Evolutionary conservation across 2,797 vertebrate genomes (phyloP), one percentile per base, ranked within the genome.

Genomic region (Naso thynnoides): DNA sequence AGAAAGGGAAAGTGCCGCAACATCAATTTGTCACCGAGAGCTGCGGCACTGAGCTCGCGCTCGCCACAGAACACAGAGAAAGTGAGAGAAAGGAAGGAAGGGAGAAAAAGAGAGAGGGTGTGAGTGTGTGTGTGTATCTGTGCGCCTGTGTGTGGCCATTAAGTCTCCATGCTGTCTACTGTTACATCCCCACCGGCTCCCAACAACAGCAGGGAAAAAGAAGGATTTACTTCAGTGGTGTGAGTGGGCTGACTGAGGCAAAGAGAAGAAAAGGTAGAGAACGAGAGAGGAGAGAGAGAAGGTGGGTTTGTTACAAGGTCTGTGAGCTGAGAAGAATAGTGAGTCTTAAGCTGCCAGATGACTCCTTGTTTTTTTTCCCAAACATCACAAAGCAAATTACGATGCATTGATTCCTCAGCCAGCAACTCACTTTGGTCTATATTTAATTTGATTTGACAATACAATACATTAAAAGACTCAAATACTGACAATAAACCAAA

Each of bases 21-120:
- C 93, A 95, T 96, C 95, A 93, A 95, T 97, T 96, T 96, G 94
- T 97, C 95, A 95, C 90, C 1, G 65, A 84, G 89, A 94, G 89
- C 92, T 93, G 94, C 91, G 47, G 90, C 88, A 89, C 82, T 39
- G 78, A 76, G 84, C 85, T 78, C 64, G 23, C 42, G 29, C 70
- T 78, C 56, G n/a, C 73, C 57, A 78, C 69, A 23, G 71, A 84
- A 82, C 82, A 87, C 6, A 59, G 68, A 78, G 74, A 26, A 45
- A 68, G 66, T 66, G 74, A 62, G 68, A 44, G 23, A 70, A 65
- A 36, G 50, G 45, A 29, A 54, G 54, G 16, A 23, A 26, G n/a
- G 53, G 5, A 49, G 76, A 42, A 63, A 44, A 63, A 47, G 75
- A 21, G 61, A 3, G 33, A 33, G 62, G 4, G 42, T 38, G 72